Conservation (phyloP, 2,113 vertebrate genomes). For the Lepus americanus region DNA sequence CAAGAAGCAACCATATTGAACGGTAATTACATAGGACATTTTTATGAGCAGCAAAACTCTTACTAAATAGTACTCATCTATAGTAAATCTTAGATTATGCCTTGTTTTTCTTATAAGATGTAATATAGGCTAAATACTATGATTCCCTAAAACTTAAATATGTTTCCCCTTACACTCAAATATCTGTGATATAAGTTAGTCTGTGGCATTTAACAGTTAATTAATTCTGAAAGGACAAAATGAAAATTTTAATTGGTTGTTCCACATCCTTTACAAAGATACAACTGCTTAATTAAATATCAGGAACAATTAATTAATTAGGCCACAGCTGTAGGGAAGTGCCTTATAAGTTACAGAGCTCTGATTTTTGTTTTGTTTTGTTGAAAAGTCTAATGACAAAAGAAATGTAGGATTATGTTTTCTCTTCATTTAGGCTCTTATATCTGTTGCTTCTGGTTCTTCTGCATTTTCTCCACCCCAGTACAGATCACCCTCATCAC, state of each 20-base stretch:
- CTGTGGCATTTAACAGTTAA: conserved; percentile 73
- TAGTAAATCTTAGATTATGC: neutral
- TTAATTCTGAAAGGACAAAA: conserved; percentile 75
- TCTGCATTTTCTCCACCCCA: neutral
- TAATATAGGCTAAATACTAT: neutral
- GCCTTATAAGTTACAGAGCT: conserved; percentile 9
- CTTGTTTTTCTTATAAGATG: neutral
- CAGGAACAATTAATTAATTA: conserved; percentile 78
- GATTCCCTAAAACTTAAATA: conserved; percentile 45
- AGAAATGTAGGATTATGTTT: neutral
- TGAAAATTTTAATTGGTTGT: conserved; percentile 77
- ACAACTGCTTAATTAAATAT: conserved; percentile 78
- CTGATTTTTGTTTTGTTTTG: neutral
- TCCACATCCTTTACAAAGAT: conserved; percentile 76
- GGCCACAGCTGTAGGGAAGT: conserved; percentile 53
- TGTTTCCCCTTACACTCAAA: conserved; percentile 6
- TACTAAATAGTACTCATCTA: neutral
- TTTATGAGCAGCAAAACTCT: neutral
- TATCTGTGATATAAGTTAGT: conserved; percentile 31
- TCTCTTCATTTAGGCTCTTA: neutral
- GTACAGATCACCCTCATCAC: neutral
- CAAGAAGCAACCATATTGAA: neutral
- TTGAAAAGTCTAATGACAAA: conserved; percentile 3
- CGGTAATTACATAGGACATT: neutral
- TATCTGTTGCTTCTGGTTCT: neutral